Evolutionary conservation across 92 coral and sea anemone species (phyloP).

Genomic region (Parazoanthus atlanticus): DNA sequence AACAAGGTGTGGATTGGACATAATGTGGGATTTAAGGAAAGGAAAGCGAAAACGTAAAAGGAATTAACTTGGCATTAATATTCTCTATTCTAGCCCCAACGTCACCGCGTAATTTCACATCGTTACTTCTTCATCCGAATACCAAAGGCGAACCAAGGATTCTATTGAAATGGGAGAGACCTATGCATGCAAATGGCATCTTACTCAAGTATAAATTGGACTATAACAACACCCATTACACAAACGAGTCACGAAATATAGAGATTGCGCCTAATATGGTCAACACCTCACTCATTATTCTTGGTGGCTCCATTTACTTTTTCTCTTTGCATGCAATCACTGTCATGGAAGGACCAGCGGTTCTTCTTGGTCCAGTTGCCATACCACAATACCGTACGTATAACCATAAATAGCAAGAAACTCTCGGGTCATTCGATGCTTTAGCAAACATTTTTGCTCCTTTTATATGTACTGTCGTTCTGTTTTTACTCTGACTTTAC

Average conservation of each 20-base stretch:
- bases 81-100: conserved; percentile 36
- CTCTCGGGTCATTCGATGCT: not conserved
- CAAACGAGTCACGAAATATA: not conserved
- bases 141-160: conserved; percentile 24
- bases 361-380: not conserved
- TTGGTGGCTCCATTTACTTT: not conserved
- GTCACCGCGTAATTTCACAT: not conserved
- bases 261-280: not conserved
- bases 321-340: conserved; percentile 29
- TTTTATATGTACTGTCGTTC: too few species aligned
- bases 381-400: not conserved
- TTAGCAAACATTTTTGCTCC: not conserved
- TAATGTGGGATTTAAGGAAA: too few species aligned
- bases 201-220: conserved; percentile 31
- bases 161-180: conserved; percentile 39
- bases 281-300: not conserved
- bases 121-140: not conserved
- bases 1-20: not conserved
- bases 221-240: conserved; percentile 9
- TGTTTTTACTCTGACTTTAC: too few species aligned
- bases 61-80: too few species aligned
- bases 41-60: too few species aligned
- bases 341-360: conserved; percentile 34
- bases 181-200: conserved; percentile 40
- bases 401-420: not conserved